Conservation (phyloP, 2,113 vertebrate species). For the Alectura lathami region DNA sequence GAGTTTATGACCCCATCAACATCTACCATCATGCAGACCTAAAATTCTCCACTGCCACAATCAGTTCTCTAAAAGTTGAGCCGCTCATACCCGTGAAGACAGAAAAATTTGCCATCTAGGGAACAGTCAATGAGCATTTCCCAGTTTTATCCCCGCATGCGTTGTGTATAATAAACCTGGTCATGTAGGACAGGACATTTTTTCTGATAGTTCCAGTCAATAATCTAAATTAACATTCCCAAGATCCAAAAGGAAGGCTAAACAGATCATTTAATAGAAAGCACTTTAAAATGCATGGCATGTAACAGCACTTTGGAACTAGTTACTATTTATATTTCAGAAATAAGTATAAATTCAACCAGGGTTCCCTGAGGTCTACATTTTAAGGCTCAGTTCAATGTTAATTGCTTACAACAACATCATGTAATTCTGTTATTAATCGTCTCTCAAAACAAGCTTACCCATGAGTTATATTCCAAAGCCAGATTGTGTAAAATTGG, state of each 20-base stretch:
- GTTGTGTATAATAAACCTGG: neutral
- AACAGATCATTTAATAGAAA: constrained; percentile 15
- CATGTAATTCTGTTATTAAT: constrained; percentile 54
- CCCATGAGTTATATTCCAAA: constrained; percentile 37
- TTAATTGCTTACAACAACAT: constrained; percentile 60
- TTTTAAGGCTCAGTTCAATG: constrained; percentile 59
- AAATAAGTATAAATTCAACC: constrained; percentile 24
- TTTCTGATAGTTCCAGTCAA: neutral
- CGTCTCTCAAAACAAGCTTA: constrained; percentile 46
- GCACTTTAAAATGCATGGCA: constrained; percentile 15
- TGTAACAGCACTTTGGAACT: constrained; percentile 29
- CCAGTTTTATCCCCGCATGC: neutral
- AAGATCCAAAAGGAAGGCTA: neutral
- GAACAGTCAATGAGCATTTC: neutral
- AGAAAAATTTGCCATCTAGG: neutral
- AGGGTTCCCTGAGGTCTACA: constrained; percentile 1
- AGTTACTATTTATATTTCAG: constrained; percentile 55
- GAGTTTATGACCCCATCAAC: neutral
- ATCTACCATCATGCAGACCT: neutral
- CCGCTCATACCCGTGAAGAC: neutral
- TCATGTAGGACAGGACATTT: neutral
- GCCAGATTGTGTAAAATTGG: constrained; percentile 26
- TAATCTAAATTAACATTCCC: neutral
- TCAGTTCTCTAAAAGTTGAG: neutral
- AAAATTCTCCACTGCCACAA: neutral